Evolutionary conservation across 2,113 vertebrate species (phyloP).

Genomic region (Aegithalos caudatus): DNA sequence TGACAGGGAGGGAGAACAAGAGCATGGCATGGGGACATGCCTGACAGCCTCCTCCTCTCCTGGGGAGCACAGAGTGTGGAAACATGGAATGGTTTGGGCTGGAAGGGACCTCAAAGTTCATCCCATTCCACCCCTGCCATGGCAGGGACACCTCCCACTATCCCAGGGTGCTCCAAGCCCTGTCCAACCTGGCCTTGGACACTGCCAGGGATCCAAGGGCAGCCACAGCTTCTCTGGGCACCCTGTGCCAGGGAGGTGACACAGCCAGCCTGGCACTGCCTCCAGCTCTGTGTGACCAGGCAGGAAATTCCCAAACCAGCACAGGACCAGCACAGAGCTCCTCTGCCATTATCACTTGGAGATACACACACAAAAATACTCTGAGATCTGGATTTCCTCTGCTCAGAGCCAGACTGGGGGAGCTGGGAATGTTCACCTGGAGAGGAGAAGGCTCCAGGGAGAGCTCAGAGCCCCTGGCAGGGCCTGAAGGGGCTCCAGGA

Average conservation of each 20-base stretch:
- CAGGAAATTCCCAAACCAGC: not conserved
- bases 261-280: not conserved
- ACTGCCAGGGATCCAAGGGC: not conserved
- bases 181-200: rapidly evolving
- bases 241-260: not conserved
- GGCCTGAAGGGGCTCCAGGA: not conserved
- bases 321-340: not conserved
- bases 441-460: not conserved
- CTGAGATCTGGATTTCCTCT: not conserved
- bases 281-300: rapidly evolving
- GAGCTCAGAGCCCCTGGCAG: not conserved
- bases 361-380: rapidly evolving
- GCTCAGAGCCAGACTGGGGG: not conserved
- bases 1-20: not conserved
- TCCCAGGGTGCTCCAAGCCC: not conserved
- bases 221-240: not conserved
- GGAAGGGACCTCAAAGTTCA: not conserved
- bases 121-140: not conserved
- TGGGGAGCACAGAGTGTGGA: not conserved
- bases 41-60: not conserved
- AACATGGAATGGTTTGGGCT: not conserved
- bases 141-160: not conserved
- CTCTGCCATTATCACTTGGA: not conserved
- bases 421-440: not conserved
- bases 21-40: rapidly evolving